Percentiles rank a stretch among this genome's conserved stretches.
Evolutionary conservation across 2,797 vertebrate genomes (phyloP).

Genomic region (Helostoma temminkii): DNA sequence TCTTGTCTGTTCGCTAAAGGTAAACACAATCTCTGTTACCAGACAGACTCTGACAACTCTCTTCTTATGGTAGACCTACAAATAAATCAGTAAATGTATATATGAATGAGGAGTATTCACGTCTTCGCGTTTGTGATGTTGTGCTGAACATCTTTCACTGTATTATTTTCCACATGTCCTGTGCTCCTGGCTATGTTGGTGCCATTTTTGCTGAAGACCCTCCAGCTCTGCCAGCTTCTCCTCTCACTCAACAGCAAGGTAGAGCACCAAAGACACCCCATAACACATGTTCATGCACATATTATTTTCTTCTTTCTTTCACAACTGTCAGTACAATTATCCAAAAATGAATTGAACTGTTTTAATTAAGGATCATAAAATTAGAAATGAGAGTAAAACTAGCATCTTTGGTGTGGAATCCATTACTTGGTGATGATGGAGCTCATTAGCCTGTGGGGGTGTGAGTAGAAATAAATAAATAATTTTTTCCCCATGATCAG

Average conservation of each 20-base stretch:
- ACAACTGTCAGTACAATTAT: constrained; percentile 4
- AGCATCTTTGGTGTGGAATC: not conserved
- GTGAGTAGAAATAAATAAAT: no score
- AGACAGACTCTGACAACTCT: not conserved
- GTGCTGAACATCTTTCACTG: constrained; percentile 14
- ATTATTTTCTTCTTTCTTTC: constrained; percentile 3
- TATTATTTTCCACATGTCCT: constrained; percentile 40
- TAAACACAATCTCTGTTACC: not conserved
- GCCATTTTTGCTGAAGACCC: constrained; percentile 75
- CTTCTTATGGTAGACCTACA: not conserved
- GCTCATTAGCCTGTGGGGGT: no score
- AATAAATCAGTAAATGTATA: not conserved
- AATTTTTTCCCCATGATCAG: no score
- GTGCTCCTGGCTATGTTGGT: constrained; percentile 12
- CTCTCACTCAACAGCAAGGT: constrained; percentile 80
- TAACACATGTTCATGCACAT: not conserved
- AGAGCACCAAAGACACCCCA: constrained; percentile 13
- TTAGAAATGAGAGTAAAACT: not conserved
- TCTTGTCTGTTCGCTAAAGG: constrained; percentile 2
- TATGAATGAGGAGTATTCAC: not conserved
- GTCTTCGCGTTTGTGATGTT: not conserved
- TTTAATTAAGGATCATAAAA: not conserved
- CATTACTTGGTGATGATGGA: no score
- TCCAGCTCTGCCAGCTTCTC: constrained; percentile 85
- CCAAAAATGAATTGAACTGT: not conserved